A percentile compares a stretch with the other conserved stretches of the same genome.
Evolutionary conservation across 2,888 invertebrate genomes (phyloP).

Genomic region (Acanthoscelides obtectus): DNA sequence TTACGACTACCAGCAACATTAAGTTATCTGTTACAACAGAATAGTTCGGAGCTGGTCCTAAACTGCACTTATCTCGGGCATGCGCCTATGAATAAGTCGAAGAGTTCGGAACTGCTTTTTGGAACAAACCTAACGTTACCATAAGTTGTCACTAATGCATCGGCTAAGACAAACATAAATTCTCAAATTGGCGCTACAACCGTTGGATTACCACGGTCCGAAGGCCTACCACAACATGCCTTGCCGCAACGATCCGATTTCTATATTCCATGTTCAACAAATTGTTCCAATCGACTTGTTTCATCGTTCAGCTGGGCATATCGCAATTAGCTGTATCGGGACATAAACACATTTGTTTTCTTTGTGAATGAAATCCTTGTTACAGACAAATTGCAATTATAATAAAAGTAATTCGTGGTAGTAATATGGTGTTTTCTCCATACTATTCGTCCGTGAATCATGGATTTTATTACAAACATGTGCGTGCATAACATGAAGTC

Average conservation of each 20-base stretch:
- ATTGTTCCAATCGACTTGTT: background rate
- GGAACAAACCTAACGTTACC: no score
- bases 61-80: no score
- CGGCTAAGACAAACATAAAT: background rate
- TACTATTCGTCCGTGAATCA: background rate
- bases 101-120: no score
- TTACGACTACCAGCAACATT: no score
- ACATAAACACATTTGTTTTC: background rate
- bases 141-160: background rate
- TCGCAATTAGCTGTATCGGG: background rate
- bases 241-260: background rate
- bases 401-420: background rate
- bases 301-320: background rate
- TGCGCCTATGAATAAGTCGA: no score
- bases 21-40: no score
- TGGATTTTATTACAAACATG: background rate
- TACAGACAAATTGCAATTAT: background rate
- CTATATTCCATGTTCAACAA: background rate
- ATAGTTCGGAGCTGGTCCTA: no score
- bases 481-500: background rate
- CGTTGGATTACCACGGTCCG: background rate
- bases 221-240: background rate
- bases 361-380: background rate
- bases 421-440: background rate
- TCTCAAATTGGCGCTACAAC: background rate